Evolutionary conservation across 1,140 invertebrate genomes (phyloP).

Genomic region (Caenorhabditis latens): DNA sequence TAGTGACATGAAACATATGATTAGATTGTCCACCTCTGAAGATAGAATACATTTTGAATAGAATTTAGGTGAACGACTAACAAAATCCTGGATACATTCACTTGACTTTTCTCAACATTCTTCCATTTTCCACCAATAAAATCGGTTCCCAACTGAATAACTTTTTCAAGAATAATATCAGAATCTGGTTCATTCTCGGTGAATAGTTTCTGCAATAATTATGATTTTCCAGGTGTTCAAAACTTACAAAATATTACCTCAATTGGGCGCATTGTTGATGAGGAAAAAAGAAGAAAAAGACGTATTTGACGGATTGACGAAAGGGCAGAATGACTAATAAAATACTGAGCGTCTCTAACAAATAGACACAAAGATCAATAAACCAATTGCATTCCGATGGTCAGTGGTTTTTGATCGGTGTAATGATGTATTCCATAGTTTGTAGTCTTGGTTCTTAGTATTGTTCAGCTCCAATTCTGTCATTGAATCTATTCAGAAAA

Average conservation of each 20-base stretch:
- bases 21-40: slow-evolving; percentile 25
- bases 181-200: background rate
- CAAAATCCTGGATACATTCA: background rate
- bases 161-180: slow-evolving; percentile 16
- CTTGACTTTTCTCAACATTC: slow-evolving; percentile 4
- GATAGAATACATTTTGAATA: background rate
- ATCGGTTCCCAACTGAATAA: background rate
- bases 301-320: too few relatives aligned
- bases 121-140: slow-evolving; percentile 37
- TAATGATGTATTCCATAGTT: background rate
- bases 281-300: background rate
- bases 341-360: background rate
- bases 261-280: slow-evolving; percentile 2
- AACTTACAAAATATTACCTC: background rate
- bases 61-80: background rate
- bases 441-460: background rate
- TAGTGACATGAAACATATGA: slow-evolving; percentile 35
- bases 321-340: background rate
- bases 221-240: background rate
- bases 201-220: background rate
- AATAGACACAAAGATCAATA: slow-evolving; percentile 12
- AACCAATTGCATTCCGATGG: background rate
- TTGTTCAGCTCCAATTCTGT: background rate
- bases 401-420: background rate
- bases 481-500: too few relatives aligned